Evolutionary conservation across 2,888 invertebrate genomes (phyloP).

Genomic region (Sphecodes monilicornis): DNA sequence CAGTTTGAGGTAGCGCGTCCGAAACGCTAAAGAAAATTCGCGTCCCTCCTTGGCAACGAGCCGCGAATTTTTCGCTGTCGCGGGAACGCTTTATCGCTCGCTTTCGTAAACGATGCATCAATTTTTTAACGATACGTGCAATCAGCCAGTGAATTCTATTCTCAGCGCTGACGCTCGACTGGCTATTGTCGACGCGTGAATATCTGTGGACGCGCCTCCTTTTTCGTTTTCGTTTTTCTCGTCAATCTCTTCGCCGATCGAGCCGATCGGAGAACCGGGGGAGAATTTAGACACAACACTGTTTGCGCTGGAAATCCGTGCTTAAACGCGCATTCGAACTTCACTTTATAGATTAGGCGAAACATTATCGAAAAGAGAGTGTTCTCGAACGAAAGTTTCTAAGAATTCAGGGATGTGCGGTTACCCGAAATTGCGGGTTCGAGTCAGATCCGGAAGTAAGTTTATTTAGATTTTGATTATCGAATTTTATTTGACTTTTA

Average conservation of each 20-base stretch:
- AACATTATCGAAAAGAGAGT: not conserved
- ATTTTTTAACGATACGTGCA: constrained; percentile 70
- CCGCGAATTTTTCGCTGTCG: constrained; percentile 52
- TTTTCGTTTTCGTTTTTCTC: constrained; percentile 55
- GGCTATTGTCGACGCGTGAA: constrained; percentile 70
- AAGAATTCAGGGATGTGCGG: too few relatives aligned
- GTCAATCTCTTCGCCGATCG: constrained; percentile 31
- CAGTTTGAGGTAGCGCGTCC: not conserved
- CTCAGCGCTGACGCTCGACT: constrained; percentile 79
- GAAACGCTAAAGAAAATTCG: constrained; percentile 31
- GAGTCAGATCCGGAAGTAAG: too few relatives aligned
- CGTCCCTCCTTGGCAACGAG: constrained; percentile 46
- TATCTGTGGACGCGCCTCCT: constrained; percentile 71
- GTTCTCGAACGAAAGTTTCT: not conserved
- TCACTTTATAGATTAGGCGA: not conserved
- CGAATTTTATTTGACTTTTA: too few relatives aligned
- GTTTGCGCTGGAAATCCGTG: not conserved
- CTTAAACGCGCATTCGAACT: not conserved
- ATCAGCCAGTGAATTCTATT: constrained; percentile 76
- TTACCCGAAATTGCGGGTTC: too few relatives aligned
- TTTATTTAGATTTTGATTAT: too few relatives aligned
- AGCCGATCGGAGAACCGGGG: constrained; percentile 36
- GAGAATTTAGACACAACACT: constrained; percentile 61
- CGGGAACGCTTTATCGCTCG: constrained; percentile 43
- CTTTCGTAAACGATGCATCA: constrained; percentile 65